Conservation (phyloP, 2,113 vertebrate genomes). For the Rhinopomastus cyanomelas region DNA sequence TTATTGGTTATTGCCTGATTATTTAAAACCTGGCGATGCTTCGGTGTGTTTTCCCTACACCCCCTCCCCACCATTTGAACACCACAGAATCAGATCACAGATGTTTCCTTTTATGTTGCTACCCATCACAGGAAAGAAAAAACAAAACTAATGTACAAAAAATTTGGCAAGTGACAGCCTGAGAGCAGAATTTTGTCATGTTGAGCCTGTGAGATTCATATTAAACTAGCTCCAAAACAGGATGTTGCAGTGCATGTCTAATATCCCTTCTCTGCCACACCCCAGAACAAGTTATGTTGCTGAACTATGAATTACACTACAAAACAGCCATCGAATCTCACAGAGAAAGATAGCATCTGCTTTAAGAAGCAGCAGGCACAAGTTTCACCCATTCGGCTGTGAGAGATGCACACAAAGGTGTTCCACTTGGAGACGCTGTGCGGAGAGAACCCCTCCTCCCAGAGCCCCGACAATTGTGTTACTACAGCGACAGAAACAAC, state of each 20-base stretch:
- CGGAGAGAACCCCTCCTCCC: background rate
- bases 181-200: constrained; percentile 55
- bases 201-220: constrained; percentile 11
- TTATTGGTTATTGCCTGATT: background rate
- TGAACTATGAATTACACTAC: constrained; percentile 24
- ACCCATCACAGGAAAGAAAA: constrained; percentile 17
- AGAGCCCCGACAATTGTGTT: background rate
- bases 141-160: constrained; percentile 47
- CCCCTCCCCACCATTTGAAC: background rate
- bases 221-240: constrained; percentile 62
- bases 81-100: constrained; percentile 32
- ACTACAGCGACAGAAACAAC: constrained; percentile 11
- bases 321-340: background rate
- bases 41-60: background rate
- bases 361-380: background rate
- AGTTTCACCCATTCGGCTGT: background rate
- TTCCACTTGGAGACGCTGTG: background rate
- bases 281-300: constrained; percentile 43
- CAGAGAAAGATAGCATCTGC: background rate
- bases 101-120: constrained; percentile 57
- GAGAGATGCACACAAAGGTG: background rate
- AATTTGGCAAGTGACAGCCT: constrained; percentile 57
- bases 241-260: constrained; percentile 60
- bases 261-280: constrained; percentile 64
- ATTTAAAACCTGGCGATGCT: background rate